Base-by-base conservation (phyloP, 2,113 vertebrate genomes). In the Alaudala cheleensis region DNA sequence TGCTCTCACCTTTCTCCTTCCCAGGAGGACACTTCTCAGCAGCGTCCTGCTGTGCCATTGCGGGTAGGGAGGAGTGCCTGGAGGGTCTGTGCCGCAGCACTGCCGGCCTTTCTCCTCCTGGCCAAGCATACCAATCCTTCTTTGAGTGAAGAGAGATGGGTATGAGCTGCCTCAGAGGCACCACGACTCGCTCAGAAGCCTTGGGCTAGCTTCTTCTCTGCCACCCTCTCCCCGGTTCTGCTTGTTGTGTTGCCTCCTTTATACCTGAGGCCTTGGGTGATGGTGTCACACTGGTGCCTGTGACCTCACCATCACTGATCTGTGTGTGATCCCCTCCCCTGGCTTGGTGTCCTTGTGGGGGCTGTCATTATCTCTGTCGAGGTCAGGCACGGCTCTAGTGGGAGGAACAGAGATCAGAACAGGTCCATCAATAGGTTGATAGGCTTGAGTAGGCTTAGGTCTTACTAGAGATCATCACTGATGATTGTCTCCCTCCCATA, bases 401-500 rank as follows among this genome's bases (percentile, higher is more conserved):
- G 39, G 39, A 53, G 33, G 33, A 29, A 11, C 10, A 31, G 54
- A 11, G 29, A 34, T 20, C 25, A 25, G 25, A 71, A 9, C 39
- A 31, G 25, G 16, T 44, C 37, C 66, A 42, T 20, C 54, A 24
- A 5, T 5, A 20, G 8, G 3, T 2, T 60, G 29, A 13, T 51
- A 21, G 45, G 14, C 14, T 12, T 39, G 29, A 65, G 26, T 44
- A 57, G 49, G 9, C 33, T 61, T 39, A 23, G n/a, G 25, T n/a
- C 40, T 60, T 69, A 18, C 11, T 60, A 6, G 18, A 44, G 10
- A 33, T 53, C 18, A 10, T 49, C 78, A 21, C 4, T 58, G 42
- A 14, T 62, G 31, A 39, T 40, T 0, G 0, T 6, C 4, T 37
- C 5, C 37, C 9, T 42, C 17, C 4, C 5, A 0, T 37, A 40